Evolutionary conservation across 2,888 invertebrate genomes (phyloP).

Genomic region (Nephrotoma flavescens): DNA sequence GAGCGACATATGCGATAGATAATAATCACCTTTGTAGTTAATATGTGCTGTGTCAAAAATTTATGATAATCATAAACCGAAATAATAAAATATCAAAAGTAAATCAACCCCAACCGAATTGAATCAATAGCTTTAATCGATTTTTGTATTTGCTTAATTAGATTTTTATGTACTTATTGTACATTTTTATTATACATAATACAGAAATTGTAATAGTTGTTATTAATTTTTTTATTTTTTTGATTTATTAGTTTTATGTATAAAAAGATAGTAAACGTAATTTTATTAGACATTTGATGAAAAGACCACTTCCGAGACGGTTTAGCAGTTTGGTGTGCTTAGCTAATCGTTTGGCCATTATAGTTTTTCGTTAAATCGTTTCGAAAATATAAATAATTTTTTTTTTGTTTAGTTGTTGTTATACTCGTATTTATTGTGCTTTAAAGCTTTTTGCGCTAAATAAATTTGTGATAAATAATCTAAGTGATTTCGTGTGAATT

Average conservation of each 20-base stretch:
- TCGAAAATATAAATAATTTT: neutral
- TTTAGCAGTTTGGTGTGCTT: neutral
- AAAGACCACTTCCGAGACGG: neutral
- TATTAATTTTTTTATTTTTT: neutral
- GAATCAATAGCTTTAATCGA: neutral
- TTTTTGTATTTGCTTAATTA: neutral
- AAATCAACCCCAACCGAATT: neutral
- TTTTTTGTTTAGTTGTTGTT: neutral
- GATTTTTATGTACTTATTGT: neutral
- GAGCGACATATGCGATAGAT: neutral
- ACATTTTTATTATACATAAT: neutral
- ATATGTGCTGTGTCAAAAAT: neutral
- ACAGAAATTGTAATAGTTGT: neutral
- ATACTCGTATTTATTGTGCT: neutral
- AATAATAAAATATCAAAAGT: neutral
- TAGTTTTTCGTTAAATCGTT: neutral
- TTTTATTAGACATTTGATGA: neutral
- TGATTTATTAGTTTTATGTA: neutral
- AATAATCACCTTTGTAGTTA: neutral
- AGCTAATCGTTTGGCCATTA: neutral
- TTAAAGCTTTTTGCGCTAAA: neutral
- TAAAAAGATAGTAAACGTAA: neutral
- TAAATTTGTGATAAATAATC: neutral
- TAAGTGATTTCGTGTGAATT: neutral
- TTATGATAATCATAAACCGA: neutral